Conservation (phyloP, 2,113 vertebrate genomes). For the Orthochromis indermauri region DNA sequence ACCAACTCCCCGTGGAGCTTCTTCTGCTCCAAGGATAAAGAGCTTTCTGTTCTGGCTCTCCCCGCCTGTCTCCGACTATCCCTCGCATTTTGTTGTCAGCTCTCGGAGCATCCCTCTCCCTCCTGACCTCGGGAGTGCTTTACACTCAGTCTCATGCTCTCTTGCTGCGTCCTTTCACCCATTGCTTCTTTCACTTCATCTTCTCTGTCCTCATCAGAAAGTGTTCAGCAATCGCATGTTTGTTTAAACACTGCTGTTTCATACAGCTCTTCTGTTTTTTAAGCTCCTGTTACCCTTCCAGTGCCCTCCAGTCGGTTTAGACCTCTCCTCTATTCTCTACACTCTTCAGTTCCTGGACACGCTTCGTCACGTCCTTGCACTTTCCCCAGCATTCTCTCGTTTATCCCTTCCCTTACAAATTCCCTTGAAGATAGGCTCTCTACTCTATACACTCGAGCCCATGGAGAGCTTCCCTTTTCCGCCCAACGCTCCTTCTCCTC, state of each 20-base stretch:
- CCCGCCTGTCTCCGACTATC: constrained; percentile 22
- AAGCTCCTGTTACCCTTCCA: background rate
- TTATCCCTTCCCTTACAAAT: background rate
- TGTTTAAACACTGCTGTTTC: background rate
- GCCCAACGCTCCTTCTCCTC: background rate
- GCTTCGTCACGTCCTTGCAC: background rate
- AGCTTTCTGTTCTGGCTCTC: constrained; percentile 41
- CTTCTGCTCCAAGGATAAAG: constrained; percentile 38
- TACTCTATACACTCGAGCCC: background rate
- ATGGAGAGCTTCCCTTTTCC: background rate
- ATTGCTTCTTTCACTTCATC: background rate
- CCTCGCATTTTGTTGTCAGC: background rate
- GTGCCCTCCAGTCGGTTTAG: background rate
- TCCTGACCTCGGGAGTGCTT: background rate
- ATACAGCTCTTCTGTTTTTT: background rate
- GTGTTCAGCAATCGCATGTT: background rate
- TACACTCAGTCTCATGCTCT: background rate
- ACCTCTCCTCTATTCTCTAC: background rate
- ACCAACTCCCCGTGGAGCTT: background rate
- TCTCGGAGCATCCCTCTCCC: background rate
- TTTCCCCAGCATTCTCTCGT: background rate
- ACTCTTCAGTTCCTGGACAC: background rate
- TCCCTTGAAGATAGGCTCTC: background rate
- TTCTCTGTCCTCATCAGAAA: background rate
- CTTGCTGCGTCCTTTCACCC: background rate